These are phyloP conservation scores for Pyrgus malvae DNA, from an alignment of 2,888 invertebrate species.

Conservation along the genomic window DNA sequence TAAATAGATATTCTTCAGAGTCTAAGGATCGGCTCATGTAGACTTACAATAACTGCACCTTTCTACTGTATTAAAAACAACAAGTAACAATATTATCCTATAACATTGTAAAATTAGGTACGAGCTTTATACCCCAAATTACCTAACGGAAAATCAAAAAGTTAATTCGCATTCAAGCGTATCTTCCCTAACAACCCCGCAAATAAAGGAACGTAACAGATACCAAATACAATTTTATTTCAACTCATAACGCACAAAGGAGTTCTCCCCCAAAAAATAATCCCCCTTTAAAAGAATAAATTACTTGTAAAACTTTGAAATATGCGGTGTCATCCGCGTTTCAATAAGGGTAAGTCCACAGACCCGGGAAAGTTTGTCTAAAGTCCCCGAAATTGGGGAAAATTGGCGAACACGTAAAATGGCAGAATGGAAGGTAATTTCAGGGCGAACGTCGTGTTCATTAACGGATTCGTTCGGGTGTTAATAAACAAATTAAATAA, in stretches of 20 bases:
- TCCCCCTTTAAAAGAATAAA: conserved; percentile 25
- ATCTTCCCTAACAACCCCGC: not conserved
- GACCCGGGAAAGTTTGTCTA: conserved; percentile 9
- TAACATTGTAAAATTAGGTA: too few species aligned
- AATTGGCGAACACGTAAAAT: conserved; percentile 9
- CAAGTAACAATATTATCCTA: too few species aligned
- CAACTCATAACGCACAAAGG: conserved; percentile 12
- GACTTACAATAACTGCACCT: too few species aligned
- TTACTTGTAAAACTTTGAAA: conserved; percentile 31
- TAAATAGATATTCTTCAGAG: too few species aligned
- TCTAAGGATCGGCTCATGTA: too few species aligned
- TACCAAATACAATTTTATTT: conserved; percentile 8
- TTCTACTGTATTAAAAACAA: too few species aligned
- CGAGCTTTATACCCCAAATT: too few species aligned
- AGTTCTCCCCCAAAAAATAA: conserved; percentile 1
- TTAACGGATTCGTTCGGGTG: conserved; percentile 54
- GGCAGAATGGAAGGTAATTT: conserved; percentile 31
- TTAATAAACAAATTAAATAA: conserved; percentile 49
- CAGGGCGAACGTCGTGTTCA: conserved; percentile 38
- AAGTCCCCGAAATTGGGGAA: conserved; percentile 1
- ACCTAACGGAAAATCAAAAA: not conserved
- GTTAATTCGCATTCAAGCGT: not conserved
- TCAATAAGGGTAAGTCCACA: conserved; percentile 25
- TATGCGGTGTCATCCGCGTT: conserved; percentile 30
- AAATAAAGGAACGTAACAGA: conserved; percentile 3